phyloP scores from a whole-genome alignment of 2,888 invertebrate genomes.

The Euclidia mi region DNA sequence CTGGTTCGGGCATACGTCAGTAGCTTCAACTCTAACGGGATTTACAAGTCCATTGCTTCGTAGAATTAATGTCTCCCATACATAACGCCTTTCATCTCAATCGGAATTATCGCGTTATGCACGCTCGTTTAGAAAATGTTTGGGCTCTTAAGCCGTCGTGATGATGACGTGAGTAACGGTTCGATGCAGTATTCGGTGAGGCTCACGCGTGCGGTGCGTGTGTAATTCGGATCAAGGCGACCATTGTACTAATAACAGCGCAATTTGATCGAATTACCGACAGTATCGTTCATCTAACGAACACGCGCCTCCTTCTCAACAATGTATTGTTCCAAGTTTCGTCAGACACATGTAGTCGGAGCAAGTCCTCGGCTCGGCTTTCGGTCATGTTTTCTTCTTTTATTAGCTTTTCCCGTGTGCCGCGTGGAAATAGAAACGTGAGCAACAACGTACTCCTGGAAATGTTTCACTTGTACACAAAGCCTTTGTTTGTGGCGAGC shows the following conservation, averaged over 20 bases:
- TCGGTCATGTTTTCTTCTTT: slow-evolving; percentile 7
- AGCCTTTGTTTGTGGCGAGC: not conserved
- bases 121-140: slow-evolving; percentile 9
- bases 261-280: slow-evolving; percentile 15
- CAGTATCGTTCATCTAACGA: not conserved
- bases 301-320: not conserved
- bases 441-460: slow-evolving; percentile 1
- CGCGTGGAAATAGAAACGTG: slow-evolving; percentile 1
- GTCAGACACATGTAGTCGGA: not conserved
- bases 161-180: slow-evolving; percentile 13
- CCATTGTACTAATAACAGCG: slow-evolving; percentile 14
- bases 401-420: not conserved
- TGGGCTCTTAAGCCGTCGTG: too few relatives aligned
- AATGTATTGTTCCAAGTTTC: not conserved
- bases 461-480: not conserved
- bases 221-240: slow-evolving; percentile 22
- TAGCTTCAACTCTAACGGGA: too few relatives aligned
- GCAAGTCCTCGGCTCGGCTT: not conserved
- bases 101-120: slow-evolving; percentile 5
- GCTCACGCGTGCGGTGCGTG: slow-evolving; percentile 7
- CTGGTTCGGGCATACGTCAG: too few relatives aligned
- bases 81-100: slow-evolving; percentile 2
- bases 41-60: not conserved
- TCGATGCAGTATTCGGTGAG: slow-evolving; percentile 6
- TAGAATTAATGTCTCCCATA: not conserved